These are phyloP conservation scores for Tuta absoluta DNA, from an alignment of 2,888 invertebrate species.

Conservation along the genomic window DNA sequence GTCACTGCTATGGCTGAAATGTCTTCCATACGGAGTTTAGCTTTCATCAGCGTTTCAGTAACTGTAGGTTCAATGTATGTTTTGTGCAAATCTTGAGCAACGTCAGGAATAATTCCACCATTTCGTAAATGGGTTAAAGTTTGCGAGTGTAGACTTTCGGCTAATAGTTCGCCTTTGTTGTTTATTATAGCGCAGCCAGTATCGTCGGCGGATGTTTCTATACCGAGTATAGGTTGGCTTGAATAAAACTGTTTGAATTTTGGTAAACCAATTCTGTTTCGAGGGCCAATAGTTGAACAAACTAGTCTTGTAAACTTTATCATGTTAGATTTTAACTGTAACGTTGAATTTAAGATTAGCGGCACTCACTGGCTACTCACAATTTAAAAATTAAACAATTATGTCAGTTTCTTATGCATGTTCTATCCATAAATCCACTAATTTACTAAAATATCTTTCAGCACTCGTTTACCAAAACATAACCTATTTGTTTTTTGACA, in stretches of 20 bases:
- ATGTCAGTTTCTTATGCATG: no score
- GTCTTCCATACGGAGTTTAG: conserved; percentile 83
- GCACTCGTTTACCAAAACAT: background rate
- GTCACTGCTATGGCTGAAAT: conserved; percentile 95
- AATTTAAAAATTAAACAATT: no score
- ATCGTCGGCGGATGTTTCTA: conserved; percentile 99
- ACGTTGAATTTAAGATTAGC: background rate
- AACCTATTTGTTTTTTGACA: background rate
- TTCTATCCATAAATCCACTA: background rate
- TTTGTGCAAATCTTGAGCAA: conserved; percentile 92
- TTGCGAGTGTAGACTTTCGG: conserved; percentile 92
- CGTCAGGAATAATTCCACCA: conserved; percentile 95
- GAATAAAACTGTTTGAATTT: background rate
- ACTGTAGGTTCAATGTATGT: conserved; percentile 89
- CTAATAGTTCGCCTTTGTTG: conserved; percentile 85
- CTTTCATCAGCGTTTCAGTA: conserved; percentile 83
- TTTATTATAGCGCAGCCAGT: conserved; percentile 96
- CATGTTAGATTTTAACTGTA: conserved; percentile 14
- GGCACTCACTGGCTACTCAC: no score
- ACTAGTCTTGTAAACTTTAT: conserved; percentile 22
- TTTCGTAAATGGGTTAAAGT: conserved; percentile 86
- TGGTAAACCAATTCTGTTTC: background rate
- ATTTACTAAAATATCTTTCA: conserved; percentile 1
- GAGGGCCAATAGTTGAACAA: background rate
- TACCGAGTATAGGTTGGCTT: conserved; percentile 86